Conservation (phyloP, 2,888 invertebrate species). For the Subacronicta megacephala region DNA sequence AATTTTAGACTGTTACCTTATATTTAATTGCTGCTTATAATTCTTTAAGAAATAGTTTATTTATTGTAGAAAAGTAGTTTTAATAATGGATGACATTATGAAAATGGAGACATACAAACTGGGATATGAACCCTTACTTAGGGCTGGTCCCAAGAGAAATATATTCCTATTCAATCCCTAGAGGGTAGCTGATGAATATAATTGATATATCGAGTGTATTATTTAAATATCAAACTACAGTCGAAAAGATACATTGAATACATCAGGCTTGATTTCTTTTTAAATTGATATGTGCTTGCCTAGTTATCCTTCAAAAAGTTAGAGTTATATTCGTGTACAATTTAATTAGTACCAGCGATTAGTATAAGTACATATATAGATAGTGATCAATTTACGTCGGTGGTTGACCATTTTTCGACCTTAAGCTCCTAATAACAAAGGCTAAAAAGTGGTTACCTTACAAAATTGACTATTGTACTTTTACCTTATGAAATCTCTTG, state of each 20-base stretch:
- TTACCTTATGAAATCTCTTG: background rate
- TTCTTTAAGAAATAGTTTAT: slow-evolving; percentile 9
- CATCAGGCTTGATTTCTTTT: slow-evolving; percentile 11
- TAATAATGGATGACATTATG: slow-evolving; percentile 11
- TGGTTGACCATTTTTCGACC: background rate
- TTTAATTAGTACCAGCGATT: background rate
- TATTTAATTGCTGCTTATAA: slow-evolving; percentile 19
- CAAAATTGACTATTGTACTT: background rate
- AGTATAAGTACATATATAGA: background rate
- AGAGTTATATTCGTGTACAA: background rate
- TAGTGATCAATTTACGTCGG: background rate
- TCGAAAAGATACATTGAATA: slow-evolving; percentile 11
- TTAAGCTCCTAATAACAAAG: background rate
- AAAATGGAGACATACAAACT: slow-evolving; percentile 21
- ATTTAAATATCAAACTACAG: slow-evolving; percentile 17
- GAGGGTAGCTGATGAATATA: slow-evolving; percentile 8
- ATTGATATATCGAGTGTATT: slow-evolving; percentile 10
- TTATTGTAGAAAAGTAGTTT: slow-evolving; percentile 14
- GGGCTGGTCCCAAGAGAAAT: slow-evolving; percentile 33
- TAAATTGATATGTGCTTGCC: slow-evolving; percentile 36
- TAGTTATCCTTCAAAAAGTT: background rate
- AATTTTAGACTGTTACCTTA: slow-evolving; percentile 4
- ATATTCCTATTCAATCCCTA: slow-evolving; percentile 21
- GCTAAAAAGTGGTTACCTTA: background rate
- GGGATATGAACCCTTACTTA: slow-evolving; percentile 4